Evolutionary conservation across 2,113 vertebrate genomes (phyloP), one percentile per base, ranked within the genome.

Genomic region (Lycocorax pyrrhopterus): DNA sequence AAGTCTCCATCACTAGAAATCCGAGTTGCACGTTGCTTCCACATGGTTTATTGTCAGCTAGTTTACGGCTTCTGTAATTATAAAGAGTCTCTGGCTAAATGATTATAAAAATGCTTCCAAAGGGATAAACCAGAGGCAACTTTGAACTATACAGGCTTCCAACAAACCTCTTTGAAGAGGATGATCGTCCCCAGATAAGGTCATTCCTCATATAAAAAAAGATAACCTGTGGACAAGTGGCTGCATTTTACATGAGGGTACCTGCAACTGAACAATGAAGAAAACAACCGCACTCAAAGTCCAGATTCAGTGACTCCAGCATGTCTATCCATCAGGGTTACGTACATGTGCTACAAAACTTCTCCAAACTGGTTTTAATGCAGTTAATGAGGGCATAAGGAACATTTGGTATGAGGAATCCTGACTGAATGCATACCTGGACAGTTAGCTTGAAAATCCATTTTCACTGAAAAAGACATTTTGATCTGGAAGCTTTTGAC

Each of bases 151-250:
- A 17, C 2, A 68, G 10, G 12, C n/a, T 67, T 80, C 46, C n/a
- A 55, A 55, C 4, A 82, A 88, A 41, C 7, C 11, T 30, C 25
- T 84, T 69, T 39, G 25, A 86, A 53, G 8, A 44, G 35, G n/a
- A 35, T 56, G 23, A 59, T 55, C 33, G 74, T 87, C 55, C 46
- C 60, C 4, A 3, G 41, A 12, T 16, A 13, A 84, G 8, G 47
- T 16, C 62, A 71, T 12, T 4, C 1, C 1, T 52, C 10, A 13
- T 3, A 10, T 41, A 44, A 74, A 83, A 74, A 23, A 59, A 49
- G 10, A 1, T 4, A 53, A 35, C 5, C 16, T 68, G 27, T 52
- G 16, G 49, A 52, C 1, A 3, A 0, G 22, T 49, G 59, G 30
- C 32, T 68, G 35, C 47, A 58, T 41, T 44, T 77, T 75, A 26